Percentiles rank a stretch among this genome's conserved stretches.
phyloP scores from a whole-genome alignment of 2,113 vertebrate genomes.

The Mus pahari region DNA sequence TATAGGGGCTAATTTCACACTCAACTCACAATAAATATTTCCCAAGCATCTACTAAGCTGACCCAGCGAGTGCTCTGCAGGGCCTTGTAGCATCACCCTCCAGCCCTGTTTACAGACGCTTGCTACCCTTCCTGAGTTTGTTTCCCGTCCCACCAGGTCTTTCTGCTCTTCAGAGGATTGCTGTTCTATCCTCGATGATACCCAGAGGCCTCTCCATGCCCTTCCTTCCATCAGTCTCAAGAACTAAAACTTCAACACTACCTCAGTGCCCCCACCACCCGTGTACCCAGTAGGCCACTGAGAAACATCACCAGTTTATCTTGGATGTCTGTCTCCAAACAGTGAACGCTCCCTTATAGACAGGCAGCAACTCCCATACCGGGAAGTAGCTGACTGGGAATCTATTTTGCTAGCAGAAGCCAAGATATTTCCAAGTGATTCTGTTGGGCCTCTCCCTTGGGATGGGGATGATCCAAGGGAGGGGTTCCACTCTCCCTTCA shows the following conservation, averaged over 20 bases:
- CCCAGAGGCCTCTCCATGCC: background rate
- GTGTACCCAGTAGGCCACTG: background rate
- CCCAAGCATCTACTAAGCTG: slow-evolving; percentile 4
- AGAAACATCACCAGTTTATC: background rate
- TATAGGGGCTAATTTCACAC: background rate
- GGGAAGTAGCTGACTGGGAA: background rate
- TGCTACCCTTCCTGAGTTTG: background rate
- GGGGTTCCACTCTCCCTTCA: background rate
- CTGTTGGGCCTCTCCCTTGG: background rate
- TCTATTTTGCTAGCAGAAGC: background rate
- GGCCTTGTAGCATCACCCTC: background rate
- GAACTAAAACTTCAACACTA: background rate
- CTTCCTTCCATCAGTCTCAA: background rate
- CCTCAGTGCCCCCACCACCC: background rate
- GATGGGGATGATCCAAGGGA: background rate
- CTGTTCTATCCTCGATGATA: background rate
- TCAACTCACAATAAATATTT: background rate
- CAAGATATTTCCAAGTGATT: background rate
- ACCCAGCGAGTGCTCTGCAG: background rate
- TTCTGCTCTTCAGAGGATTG: slow-evolving; percentile 7
- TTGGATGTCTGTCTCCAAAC: background rate
- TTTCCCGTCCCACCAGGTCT: background rate
- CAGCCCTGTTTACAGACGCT: background rate
- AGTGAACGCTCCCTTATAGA: background rate
- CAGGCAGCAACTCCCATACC: background rate